Evolutionary conservation across 2,797 vertebrate genomes (phyloP).

Genomic region (Miichthys miiuy): DNA sequence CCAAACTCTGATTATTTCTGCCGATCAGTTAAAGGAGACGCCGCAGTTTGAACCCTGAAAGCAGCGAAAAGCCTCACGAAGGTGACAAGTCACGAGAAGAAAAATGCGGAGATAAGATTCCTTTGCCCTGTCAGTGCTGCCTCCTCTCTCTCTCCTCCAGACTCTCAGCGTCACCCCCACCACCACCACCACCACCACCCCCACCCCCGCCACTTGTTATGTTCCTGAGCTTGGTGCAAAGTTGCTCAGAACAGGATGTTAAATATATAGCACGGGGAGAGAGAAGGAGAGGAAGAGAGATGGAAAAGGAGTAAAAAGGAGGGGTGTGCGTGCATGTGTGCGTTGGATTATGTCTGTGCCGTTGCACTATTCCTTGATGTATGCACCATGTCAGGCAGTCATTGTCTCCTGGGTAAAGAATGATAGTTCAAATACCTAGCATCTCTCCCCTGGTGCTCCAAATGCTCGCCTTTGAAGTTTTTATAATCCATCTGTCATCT

Average conservation of each 20-base stretch:
- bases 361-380: constrained; percentile 97
- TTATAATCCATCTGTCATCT: constrained; percentile 99
- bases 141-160: constrained; percentile 36
- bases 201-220: constrained; percentile 59
- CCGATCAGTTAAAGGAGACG: constrained; percentile 8
- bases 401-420: constrained; percentile 99
- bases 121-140: constrained; percentile 18
- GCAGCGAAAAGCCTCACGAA: not conserved
- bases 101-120: constrained; percentile 35
- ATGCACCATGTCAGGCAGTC: constrained; percentile 96
- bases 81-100: constrained; percentile 42
- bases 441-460: constrained; percentile 98
- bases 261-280: constrained; percentile 90
- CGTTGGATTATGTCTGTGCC: constrained; percentile 96
- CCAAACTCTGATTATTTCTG: constrained; percentile 50
- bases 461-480: constrained; percentile 99
- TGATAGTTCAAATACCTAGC: constrained; percentile 99
- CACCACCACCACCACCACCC: too few relatives aligned
- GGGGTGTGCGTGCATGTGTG: constrained; percentile 54
- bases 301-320: constrained; percentile 70
- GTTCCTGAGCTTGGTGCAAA: constrained; percentile 86
- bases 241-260: constrained; percentile 95
- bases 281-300: constrained; percentile 70
- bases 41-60: constrained; percentile 22
- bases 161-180: constrained; percentile 49